Conservation (phyloP, 2,888 invertebrate genomes). For the Smittia sp. region DNA sequence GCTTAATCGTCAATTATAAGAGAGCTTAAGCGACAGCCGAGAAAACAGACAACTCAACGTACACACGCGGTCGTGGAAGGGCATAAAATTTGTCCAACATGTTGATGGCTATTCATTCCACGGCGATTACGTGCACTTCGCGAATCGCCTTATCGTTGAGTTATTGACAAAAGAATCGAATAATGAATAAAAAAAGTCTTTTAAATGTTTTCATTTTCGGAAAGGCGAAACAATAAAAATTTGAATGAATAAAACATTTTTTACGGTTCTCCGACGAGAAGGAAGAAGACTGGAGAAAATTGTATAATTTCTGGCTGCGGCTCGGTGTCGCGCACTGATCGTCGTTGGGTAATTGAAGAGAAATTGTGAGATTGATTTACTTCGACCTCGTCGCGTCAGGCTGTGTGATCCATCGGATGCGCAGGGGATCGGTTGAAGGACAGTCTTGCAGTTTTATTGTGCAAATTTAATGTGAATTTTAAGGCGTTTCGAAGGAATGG, state of each 20-base stretch:
- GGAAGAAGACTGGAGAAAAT: background rate
- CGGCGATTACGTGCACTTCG: background rate
- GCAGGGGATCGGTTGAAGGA: background rate
- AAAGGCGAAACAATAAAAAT: constrained; percentile 5
- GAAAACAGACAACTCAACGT: background rate
- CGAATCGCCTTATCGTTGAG: background rate
- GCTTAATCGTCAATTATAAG: constrained; percentile 1
- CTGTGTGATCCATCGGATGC: background rate
- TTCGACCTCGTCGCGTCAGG: background rate
- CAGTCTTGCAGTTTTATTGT: background rate
- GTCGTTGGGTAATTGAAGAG: background rate
- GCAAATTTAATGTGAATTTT: background rate
- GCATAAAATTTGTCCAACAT: constrained; percentile 25
- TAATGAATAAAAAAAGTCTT: constrained; percentile 8
- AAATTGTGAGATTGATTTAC: constrained; percentile 8
- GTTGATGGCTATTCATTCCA: background rate
- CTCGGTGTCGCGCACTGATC: background rate
- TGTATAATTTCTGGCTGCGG: background rate
- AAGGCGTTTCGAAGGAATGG: too few species aligned
- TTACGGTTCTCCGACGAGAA: background rate
- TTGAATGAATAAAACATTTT: constrained; percentile 33
- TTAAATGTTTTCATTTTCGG: background rate
- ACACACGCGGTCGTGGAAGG: background rate
- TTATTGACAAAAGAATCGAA: constrained; percentile 9
- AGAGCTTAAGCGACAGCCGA: background rate